Conservation (phyloP, 2,797 vertebrate species). For the Cirrhinus mrigala region DNA sequence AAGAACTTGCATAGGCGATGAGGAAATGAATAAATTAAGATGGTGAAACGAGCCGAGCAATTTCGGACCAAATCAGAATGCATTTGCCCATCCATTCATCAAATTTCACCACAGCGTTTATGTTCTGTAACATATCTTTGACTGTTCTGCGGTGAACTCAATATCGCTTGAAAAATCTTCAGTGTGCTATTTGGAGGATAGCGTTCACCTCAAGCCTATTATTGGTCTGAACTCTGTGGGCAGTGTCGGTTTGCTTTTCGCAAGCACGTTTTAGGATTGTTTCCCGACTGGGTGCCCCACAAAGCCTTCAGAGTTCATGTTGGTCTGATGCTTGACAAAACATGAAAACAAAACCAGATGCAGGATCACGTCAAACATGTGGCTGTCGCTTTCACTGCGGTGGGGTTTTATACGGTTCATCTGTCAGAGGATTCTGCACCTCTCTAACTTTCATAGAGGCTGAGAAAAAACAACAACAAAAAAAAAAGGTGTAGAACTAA, state of each 20-base stretch:
- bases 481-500: too few relatives aligned
- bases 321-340: slow-evolving; percentile 47
- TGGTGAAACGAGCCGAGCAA: slow-evolving; percentile 75
- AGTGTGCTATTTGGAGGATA: slow-evolving; percentile 71
- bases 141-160: slow-evolving; percentile 83
- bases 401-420: slow-evolving; percentile 14
- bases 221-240: slow-evolving; percentile 76
- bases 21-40: slow-evolving; percentile 81
- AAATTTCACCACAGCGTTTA: slow-evolving; percentile 81
- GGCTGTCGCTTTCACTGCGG: slow-evolving; percentile 33
- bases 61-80: slow-evolving; percentile 80
- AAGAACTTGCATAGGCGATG: slow-evolving; percentile 75
- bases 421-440: slow-evolving; percentile 17
- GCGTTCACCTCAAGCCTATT: slow-evolving; percentile 79
- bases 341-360: slow-evolving; percentile 60
- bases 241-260: slow-evolving; percentile 69
- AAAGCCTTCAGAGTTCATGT: slow-evolving; percentile 49
- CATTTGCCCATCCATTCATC: slow-evolving; percentile 82
- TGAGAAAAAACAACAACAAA: too few relatives aligned
- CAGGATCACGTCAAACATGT: slow-evolving; percentile 59
- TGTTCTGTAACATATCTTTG: slow-evolving; percentile 82
- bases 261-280: slow-evolving; percentile 52
- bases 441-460: too few relatives aligned
- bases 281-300: slow-evolving; percentile 38
- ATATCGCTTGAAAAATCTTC: slow-evolving; percentile 82